Base-by-base conservation (phyloP, 2,797 vertebrate species). In the Parauchenoglanis ngamensis region DNA sequence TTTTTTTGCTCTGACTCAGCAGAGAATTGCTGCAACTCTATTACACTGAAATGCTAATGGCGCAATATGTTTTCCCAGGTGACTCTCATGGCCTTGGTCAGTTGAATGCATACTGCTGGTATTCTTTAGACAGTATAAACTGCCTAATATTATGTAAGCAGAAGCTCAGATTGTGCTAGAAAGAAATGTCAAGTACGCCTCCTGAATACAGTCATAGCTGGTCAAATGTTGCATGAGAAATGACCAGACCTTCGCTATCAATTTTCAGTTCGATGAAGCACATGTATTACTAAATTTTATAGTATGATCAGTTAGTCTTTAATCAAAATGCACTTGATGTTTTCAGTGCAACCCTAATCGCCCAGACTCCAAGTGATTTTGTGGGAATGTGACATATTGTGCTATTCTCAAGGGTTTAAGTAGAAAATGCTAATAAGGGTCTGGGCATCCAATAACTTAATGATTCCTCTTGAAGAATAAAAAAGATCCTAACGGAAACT, bases 401-500 rank as follows among this genome's bases (percentile, higher is more conserved):
- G 40, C 72, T 61, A 59, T 85, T 82, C 76, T 84, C 68, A 81
- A 70, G 70, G 49, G 77, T 86, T 89, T 87, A 81, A 87, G 86
- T 35, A 89, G 67, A 86, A 75, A 68, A 80, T 63, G 52, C 72
- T 86, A 89, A 90, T 90, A 67, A 86, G 78, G 84, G 70, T 75
- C 67, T 67, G 85, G 84, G 86, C 65, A 88, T 88, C 57, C 87
- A 67, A 89, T 89, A 84, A 88, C 83, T 88, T 81, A 31, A 23
- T 15, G 28, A 54, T 84, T 75, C 46, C 59, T 82, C 82, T 87
- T 91, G 87, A 88, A 87, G 85, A 85, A 70, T 81, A 80, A 85
- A 87, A 40, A 87, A 54, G 89, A 90, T 84, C 68, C 57, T 87
- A 90, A 90, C 87, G 63, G 75, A 90, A 79, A 77, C 70, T 91